Percentiles rank a stretch among this genome's conserved stretches.
Conservation (phyloP, 1,140 invertebrate genomes). For the Eulimnadia texana region DNA sequence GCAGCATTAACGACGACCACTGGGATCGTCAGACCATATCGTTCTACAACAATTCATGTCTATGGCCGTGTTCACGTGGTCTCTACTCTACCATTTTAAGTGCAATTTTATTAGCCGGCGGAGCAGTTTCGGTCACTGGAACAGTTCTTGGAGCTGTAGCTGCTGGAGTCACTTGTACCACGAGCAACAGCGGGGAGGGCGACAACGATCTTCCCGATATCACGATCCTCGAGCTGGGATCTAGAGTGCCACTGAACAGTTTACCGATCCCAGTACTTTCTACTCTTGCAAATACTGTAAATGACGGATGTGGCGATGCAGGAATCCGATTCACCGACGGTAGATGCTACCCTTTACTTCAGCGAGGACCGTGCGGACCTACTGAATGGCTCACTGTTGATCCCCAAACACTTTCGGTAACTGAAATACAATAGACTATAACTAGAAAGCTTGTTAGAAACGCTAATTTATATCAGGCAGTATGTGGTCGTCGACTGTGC, state of each 20-base stretch:
- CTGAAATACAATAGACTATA: neutral
- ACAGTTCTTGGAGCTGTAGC: too few species aligned
- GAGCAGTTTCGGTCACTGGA: too few species aligned
- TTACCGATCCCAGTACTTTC: neutral
- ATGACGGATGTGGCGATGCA: slow-evolving; percentile 11
- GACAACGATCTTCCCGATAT: too few species aligned
- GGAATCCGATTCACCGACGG: slow-evolving; percentile 5
- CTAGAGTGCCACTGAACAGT: neutral
- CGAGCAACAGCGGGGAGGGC: too few species aligned
- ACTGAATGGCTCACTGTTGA: slow-evolving; percentile 9
- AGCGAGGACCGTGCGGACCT: slow-evolving; percentile 6
- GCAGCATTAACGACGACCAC: too few species aligned
- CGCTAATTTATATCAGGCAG: slow-evolving; percentile 5
- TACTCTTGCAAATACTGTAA: too few species aligned
- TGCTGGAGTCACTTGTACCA: too few species aligned
- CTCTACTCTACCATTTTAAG: too few species aligned
- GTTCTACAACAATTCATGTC: too few species aligned
- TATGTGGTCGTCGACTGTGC: slow-evolving; percentile 7
- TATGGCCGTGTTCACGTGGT: too few species aligned
- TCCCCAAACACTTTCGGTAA: slow-evolving; percentile 2
- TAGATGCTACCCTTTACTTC: slow-evolving; percentile 1
- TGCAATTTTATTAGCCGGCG: too few species aligned
- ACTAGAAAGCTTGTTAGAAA: neutral
- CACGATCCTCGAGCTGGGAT: neutral
- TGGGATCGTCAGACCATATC: too few species aligned